Percentiles rank a stretch among this genome's conserved stretches.
phyloP scores from a whole-genome alignment of 1,140 invertebrate genomes.

The Drosophila kohkoa region DNA sequence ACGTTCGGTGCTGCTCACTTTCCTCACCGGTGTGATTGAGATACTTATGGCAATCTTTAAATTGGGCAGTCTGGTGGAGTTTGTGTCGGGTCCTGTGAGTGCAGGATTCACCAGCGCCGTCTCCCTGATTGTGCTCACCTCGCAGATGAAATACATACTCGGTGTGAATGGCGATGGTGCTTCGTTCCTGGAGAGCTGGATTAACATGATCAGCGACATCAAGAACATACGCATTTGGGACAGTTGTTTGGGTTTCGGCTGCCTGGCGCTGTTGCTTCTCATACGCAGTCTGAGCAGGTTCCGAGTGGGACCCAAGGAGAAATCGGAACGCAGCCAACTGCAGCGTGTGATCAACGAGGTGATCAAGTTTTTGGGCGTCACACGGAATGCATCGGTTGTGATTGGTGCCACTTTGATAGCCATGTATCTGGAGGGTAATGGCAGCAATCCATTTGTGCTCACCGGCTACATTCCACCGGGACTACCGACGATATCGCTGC shows the following conservation, averaged over 20 bases:
- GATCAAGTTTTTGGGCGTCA: constrained; percentile 89
- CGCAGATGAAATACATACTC: constrained; percentile 94
- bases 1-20: constrained; percentile 93
- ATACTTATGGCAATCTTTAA: constrained; percentile 94
- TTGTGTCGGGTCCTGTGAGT: constrained; percentile 96
- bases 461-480: constrained; percentile 89
- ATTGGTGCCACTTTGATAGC: constrained; percentile 88
- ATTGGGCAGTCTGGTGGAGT: constrained; percentile 96
- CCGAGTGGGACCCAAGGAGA: constrained; percentile 86
- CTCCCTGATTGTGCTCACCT: constrained; percentile 95
- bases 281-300: constrained; percentile 88
- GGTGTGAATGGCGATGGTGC: constrained; percentile 91
- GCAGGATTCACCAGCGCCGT: constrained; percentile 97
- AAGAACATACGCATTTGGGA: constrained; percentile 88
- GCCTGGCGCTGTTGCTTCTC: constrained; percentile 89
- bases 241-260: constrained; percentile 88
- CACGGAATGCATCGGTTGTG: constrained; percentile 92
- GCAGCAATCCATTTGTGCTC: constrained; percentile 66
- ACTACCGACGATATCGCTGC: constrained; percentile 88
- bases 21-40: constrained; percentile 93
- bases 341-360: constrained; percentile 86
- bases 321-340: constrained; percentile 85
- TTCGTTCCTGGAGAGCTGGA: constrained; percentile 91
- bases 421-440: constrained; percentile 84
- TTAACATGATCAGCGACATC: constrained; percentile 88